phyloP scores from a whole-genome alignment of 53 echinoderm and acorn worm species.

The Hippasteria phrygiana region DNA sequence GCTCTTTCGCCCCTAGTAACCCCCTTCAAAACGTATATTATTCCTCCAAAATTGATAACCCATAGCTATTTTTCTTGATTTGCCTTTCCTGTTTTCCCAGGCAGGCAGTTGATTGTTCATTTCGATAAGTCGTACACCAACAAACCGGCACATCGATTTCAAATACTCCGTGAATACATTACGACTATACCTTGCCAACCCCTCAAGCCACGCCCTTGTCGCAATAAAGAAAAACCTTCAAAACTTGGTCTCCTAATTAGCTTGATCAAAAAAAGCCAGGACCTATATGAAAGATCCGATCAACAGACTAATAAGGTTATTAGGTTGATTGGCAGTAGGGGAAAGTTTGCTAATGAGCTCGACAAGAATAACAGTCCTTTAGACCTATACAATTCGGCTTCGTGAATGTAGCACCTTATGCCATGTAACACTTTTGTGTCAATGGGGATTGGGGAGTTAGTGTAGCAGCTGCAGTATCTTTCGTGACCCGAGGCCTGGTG shows the following conservation, averaged over 20 bases:
- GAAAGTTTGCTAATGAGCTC: conserved; percentile 49
- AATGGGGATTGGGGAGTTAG: conserved; percentile 35
- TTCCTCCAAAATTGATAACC: conserved; percentile 34
- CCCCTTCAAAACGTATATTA: conserved; percentile 13
- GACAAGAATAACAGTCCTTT: conserved; percentile 55
- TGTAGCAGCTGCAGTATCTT: conserved; percentile 14
- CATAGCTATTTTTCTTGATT: conserved; percentile 56
- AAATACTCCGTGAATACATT: background rate
- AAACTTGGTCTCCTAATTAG: conserved; percentile 37
- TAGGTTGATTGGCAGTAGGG: conserved; percentile 38
- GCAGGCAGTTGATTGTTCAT: background rate
- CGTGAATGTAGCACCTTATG: conserved; percentile 55
- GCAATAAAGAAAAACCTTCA: background rate
- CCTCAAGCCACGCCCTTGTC: conserved; percentile 62
- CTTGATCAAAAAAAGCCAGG: conserved; percentile 23
- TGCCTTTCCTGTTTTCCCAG: conserved; percentile 10
- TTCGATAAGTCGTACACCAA: conserved; percentile 6
- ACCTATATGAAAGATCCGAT: background rate
- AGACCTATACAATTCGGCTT: conserved; percentile 37
- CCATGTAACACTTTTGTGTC: conserved; percentile 26
- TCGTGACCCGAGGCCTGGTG: conserved; percentile 8
- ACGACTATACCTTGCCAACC: background rate
- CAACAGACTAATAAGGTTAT: background rate
- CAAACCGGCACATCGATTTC: conserved; percentile 13
- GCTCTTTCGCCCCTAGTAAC: conserved; percentile 3